Base-by-base conservation (phyloP, 2,113 vertebrate species). In the Ptychochromis oligacanthus region DNA sequence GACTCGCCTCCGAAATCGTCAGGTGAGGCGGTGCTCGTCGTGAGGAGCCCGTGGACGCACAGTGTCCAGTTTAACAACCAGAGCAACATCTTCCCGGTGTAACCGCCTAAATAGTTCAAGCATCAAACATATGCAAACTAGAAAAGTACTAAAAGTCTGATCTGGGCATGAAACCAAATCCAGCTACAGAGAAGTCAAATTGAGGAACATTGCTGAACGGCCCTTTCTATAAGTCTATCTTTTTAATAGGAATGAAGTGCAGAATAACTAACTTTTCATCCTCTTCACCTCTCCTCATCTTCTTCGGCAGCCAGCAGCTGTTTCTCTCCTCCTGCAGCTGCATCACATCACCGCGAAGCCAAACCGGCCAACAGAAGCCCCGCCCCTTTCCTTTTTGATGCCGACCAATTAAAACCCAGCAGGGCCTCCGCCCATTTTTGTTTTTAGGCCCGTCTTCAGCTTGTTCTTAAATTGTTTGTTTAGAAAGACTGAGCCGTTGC, bases 1-100 rank as follows among this genome's bases (percentile, higher is more conserved):
- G 87, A 92, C 87, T 94, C 95, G 6, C 60, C 91, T 67, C 87
- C 93, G 8, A 54, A 75, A 5, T 92, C 75, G 2, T 82, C 92
- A 54, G 79, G 70, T 46, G 88, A 70, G 26, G 61, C 65, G 13
- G 8, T 38, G 76, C 62, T 15, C 43, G 78, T 57, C 20, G 43
- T 67, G 1, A 84, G 0, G 2, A 93, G 46, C 46, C 81, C 78
- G 34, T 93, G 70, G 18, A 94, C 61, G 26, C 86, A 86, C 62
- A 92, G 7, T 0, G 91, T 88, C 89, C 87, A 93, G 7, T 60
- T 54, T 0, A 89, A 20, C 15, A 31, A 5, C 14, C 83, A 77
- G 13, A 79, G 36, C 9, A 82, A 79, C 94, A 94, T 94, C n/a
- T 31, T 72, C 43, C 43, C 31, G 4, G 4, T 31, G 24, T 18